These are phyloP conservation scores for Trichonephila clavata DNA, from an alignment of 1,140 invertebrate genomes.

Conservation along the genomic window DNA sequence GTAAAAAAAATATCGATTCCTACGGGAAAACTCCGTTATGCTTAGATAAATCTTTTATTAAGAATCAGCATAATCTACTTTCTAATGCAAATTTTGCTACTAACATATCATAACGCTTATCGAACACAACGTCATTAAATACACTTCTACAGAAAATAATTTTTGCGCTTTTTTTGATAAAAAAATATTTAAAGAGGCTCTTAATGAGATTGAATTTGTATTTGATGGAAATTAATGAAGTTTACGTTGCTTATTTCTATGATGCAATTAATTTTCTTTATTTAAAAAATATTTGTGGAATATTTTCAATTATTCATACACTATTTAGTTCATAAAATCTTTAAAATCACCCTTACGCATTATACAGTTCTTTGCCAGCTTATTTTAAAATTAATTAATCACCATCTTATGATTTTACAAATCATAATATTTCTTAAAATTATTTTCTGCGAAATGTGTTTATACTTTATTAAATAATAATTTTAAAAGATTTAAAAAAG, in stretches of 20 bases:
- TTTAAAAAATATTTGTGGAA: background rate
- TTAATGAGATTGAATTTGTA: slow-evolving; percentile 34
- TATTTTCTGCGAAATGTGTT: no score
- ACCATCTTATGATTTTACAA: no score
- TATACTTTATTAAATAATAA: no score
- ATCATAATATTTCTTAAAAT: no score
- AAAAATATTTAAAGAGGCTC: background rate
- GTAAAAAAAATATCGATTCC: background rate
- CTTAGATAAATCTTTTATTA: slow-evolving; percentile 16
- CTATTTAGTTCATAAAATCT: background rate
- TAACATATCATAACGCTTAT: background rate
- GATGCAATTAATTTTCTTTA: slow-evolving; percentile 7
- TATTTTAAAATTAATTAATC: no score
- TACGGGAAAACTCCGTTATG: background rate
- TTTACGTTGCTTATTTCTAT: background rate
- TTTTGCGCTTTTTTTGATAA: background rate
- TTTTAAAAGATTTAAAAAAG: no score
- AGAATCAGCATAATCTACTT: slow-evolving; percentile 41
- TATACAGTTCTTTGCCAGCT: no score
- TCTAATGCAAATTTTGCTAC: slow-evolving; percentile 14
- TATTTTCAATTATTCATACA: background rate
- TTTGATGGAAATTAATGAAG: slow-evolving; percentile 29
- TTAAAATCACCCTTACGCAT: no score
- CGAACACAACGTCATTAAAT: background rate
- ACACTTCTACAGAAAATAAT: background rate